These are phyloP conservation scores for Tachuris rubrigastra DNA, from an alignment of 2,113 vertebrate genomes.

Conservation along the genomic window DNA sequence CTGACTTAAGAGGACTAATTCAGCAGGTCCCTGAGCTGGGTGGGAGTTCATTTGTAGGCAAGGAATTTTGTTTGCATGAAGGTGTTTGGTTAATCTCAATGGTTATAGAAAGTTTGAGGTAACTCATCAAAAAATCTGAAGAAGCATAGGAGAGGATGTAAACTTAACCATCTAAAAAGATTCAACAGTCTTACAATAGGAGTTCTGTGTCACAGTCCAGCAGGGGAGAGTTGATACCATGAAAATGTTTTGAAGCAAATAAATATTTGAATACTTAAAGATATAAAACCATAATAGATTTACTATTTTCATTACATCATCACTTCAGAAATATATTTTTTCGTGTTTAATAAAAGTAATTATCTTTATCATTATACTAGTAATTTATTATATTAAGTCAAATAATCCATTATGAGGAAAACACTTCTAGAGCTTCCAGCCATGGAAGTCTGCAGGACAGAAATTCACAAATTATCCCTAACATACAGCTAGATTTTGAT, in stretches of 20 bases:
- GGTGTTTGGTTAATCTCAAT: background rate
- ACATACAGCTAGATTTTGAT: background rate
- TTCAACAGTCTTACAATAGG: background rate
- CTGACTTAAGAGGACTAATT: background rate
- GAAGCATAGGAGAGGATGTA: background rate
- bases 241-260: background rate
- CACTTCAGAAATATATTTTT: background rate
- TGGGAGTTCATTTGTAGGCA: fast-evolving
- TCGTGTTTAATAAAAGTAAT: background rate
- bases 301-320: background rate
- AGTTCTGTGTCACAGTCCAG: background rate
- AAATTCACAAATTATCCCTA: background rate
- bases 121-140: background rate
- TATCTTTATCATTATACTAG: background rate
- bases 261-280: background rate
- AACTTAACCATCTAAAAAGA: background rate
- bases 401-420: background rate
- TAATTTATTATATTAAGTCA: background rate
- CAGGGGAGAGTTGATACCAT: background rate
- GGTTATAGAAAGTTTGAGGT: background rate
- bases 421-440: background rate
- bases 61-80: background rate
- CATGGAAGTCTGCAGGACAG: background rate
- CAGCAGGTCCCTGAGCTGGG: background rate
- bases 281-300: background rate